Base-by-base conservation (phyloP, 1,140 invertebrate species). In the Aphis craccivora region DNA sequence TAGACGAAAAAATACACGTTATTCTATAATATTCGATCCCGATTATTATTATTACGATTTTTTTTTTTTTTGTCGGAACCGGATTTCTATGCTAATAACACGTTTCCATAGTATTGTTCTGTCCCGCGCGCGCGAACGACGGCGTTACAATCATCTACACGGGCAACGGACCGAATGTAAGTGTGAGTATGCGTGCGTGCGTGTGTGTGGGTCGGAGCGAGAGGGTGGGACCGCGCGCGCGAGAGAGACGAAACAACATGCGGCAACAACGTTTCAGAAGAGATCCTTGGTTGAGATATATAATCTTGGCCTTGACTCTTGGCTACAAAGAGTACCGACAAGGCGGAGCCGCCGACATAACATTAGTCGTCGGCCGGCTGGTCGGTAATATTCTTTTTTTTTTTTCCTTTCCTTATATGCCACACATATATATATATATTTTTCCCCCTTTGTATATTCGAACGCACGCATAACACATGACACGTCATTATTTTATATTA, bases 301-400 rank as follows among this genome's bases (percentile, higher is more conserved):
- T 93, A 90, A 93, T 93, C 91, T 93, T 93, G 91, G 91, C 91
- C 91, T 93, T 93, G 91, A 93, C 91, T 93, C 91, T 93, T 53
- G 51, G 91, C 91, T 86, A 93, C 91, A 93, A 93, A 93, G 91
- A 93, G 91, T 93, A 93, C 91, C 91, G 91, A 93, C 91, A 93
- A 93, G 91, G 91, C 91, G 91, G 91, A 93, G 91, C 91, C 91
- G 91, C 91, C 91, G 91, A 93, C 91, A 93, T 86, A 93, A 93
- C 91, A 93, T 93, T 93, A 93, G 91, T 93, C 91, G 91, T 51
- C 91, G 91, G 81, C 91, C 81, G 91, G 91, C 81, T 53, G 76
- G 81, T 86, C 81, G 81, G 81, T 93, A 93, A 93, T 93, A 93
- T 93, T 93, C 45, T 84, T 86, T 93, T 51, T 86, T 93, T 48